phyloP scores from a whole-genome alignment of 2,888 invertebrate species.

The Spilarctia lutea region DNA sequence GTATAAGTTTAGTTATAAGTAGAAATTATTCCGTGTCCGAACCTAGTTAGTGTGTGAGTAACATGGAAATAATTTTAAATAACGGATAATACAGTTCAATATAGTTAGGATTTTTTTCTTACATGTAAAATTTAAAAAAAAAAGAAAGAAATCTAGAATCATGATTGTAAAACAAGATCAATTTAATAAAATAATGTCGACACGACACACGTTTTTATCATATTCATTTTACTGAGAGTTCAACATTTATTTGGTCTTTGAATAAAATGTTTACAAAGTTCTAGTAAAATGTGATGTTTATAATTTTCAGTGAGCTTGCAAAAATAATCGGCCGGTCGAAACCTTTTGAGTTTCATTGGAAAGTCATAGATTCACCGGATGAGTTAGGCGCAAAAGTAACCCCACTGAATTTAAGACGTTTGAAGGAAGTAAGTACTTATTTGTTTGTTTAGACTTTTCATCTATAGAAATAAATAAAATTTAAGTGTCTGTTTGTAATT shows the following conservation, averaged over 20 bases:
- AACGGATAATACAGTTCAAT: no score
- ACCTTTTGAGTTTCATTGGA: constrained; percentile 64
- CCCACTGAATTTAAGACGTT: neutral
- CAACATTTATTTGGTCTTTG: neutral
- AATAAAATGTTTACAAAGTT: neutral
- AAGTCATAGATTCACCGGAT: constrained; percentile 54
- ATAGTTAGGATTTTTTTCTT: no score
- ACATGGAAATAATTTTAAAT: no score
- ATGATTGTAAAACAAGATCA: no score
- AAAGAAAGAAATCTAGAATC: no score
- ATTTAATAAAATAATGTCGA: no score
- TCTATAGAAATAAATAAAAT: no score
- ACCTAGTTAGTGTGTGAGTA: no score
- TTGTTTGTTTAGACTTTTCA: neutral
- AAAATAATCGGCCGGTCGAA: constrained; percentile 19
- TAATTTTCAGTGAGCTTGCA: constrained; percentile 18
- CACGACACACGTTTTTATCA: neutral
- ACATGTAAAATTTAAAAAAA: no score
- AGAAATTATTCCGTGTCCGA: no score
- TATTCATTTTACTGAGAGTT: neutral
- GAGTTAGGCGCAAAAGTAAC: constrained; percentile 35
- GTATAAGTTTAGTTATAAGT: no score
- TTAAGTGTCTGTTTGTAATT: no score
- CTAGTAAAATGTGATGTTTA: neutral
- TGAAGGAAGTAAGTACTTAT: constrained; percentile 10